A percentile compares a stretch with the other conserved stretches of the same genome.
Conservation (phyloP, 2,888 invertebrate genomes). For the Liopterus haemorrhoidalis region DNA sequence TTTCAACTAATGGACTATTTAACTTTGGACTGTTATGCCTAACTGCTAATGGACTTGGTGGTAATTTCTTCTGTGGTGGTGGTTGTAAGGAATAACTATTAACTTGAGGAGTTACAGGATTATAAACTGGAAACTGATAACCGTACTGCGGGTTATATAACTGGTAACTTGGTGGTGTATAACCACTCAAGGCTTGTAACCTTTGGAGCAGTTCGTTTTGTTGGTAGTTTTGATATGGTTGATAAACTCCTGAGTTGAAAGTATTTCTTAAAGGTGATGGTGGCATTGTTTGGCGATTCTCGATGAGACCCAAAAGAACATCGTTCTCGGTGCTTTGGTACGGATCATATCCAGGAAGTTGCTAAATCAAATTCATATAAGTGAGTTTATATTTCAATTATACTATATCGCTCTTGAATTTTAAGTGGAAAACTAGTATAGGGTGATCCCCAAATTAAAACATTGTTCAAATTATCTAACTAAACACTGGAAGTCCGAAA, state of each 20-base stretch:
- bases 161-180: slow-evolving; percentile 37
- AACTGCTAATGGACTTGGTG: slow-evolving; percentile 37
- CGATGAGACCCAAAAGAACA: slow-evolving; percentile 39
- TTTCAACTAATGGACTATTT: slow-evolving; percentile 18
- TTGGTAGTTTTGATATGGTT: slow-evolving; percentile 34
- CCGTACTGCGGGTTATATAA: slow-evolving; percentile 12
- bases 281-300: slow-evolving; percentile 42
- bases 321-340: slow-evolving; percentile 35
- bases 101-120: slow-evolving; percentile 4
- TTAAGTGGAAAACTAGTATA: background rate
- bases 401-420: background rate
- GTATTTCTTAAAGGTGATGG: slow-evolving; percentile 40
- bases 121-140: slow-evolving; percentile 20
- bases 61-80: slow-evolving; percentile 43
- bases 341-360: slow-evolving; percentile 21
- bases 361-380: too few species aligned
- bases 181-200: slow-evolving; percentile 48
- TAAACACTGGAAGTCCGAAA: too few species aligned
- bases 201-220: slow-evolving; percentile 51
- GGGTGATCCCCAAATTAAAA: too few species aligned
- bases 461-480: too few species aligned
- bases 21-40: slow-evolving; percentile 35
- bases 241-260: slow-evolving; percentile 38
- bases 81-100: slow-evolving; percentile 37
- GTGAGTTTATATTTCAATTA: too few species aligned